A percentile compares a stretch with the other conserved stretches of the same genome.
These are phyloP conservation scores for Labia minor DNA, from an alignment of 2,888 invertebrate species.

Conservation along the genomic window DNA sequence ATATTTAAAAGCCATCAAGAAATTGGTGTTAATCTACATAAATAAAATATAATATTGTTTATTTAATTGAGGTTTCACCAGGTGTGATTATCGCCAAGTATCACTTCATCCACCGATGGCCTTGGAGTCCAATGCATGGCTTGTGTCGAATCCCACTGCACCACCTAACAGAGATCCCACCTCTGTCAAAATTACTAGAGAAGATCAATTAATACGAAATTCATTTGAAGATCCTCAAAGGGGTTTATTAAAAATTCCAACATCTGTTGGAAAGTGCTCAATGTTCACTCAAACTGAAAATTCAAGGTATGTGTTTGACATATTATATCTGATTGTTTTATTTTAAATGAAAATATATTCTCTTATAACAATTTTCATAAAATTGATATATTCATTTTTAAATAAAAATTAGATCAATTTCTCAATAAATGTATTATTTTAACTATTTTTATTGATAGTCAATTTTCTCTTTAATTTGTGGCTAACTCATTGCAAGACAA, in stretches of 20 bases:
- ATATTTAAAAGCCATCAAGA: neutral
- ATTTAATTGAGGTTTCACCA: conserved; percentile 14
- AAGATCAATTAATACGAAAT: conserved; percentile 14
- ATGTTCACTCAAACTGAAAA: conserved; percentile 27
- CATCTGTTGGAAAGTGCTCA: conserved; percentile 25
- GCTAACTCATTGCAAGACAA: too few relatives aligned
- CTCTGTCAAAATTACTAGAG: neutral
- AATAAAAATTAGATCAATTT: too few relatives aligned
- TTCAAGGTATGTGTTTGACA: conserved; percentile 24
- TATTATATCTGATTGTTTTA: too few relatives aligned
- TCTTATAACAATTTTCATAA: too few relatives aligned
- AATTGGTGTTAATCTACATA: neutral
- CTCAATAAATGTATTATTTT: too few relatives aligned
- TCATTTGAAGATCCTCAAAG: conserved; percentile 21
- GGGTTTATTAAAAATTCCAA: conserved; percentile 25
- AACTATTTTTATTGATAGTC: too few relatives aligned
- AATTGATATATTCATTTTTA: too few relatives aligned
- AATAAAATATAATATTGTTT: neutral
- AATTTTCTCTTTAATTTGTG: too few relatives aligned
- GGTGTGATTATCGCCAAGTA: conserved; percentile 26
- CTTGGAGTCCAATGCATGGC: conserved; percentile 26
- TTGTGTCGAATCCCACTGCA: conserved; percentile 21
- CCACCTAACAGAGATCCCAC: conserved; percentile 9
- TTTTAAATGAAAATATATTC: too few relatives aligned
- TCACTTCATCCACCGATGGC: conserved; percentile 25